Conservation (phyloP, 2,113 vertebrate genomes). For the Peromyscus polionotus region DNA sequence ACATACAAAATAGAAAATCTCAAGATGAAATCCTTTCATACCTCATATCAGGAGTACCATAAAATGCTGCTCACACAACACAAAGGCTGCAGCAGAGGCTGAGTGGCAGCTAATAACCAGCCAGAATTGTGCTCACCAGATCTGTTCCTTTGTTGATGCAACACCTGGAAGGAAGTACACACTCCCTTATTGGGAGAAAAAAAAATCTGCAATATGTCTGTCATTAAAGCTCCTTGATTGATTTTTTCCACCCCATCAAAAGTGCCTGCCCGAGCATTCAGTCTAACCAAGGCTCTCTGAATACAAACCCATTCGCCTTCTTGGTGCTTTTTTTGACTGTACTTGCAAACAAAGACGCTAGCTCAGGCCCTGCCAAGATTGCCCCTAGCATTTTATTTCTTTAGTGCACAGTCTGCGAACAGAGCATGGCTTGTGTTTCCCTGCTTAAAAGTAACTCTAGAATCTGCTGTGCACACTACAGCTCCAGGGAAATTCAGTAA, state of each 20-base stretch:
- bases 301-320: constrained; percentile 27
- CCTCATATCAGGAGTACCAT: not conserved
- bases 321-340: not conserved
- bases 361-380: not conserved
- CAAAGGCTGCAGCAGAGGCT: not conserved
- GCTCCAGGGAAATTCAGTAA: not conserved
- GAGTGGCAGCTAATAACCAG: not conserved
- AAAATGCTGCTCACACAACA: not conserved
- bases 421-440: not conserved
- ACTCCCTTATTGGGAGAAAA: not conserved
- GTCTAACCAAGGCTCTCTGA: not conserved
- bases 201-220: not conserved
- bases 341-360: constrained; percentile 33
- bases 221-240: constrained; percentile 60
- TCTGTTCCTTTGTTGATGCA: constrained; percentile 26
- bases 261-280: constrained; percentile 20
- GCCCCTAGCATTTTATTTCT: not conserved
- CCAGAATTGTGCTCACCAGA: not conserved
- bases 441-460: not conserved
- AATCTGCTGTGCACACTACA: not conserved
- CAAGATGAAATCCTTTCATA: not conserved
- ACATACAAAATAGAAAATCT: not conserved
- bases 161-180: not conserved
- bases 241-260: constrained; percentile 39
- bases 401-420: not conserved